phyloP scores from a whole-genome alignment of 1,140 invertebrate species.

The Drosophila watanabei region DNA sequence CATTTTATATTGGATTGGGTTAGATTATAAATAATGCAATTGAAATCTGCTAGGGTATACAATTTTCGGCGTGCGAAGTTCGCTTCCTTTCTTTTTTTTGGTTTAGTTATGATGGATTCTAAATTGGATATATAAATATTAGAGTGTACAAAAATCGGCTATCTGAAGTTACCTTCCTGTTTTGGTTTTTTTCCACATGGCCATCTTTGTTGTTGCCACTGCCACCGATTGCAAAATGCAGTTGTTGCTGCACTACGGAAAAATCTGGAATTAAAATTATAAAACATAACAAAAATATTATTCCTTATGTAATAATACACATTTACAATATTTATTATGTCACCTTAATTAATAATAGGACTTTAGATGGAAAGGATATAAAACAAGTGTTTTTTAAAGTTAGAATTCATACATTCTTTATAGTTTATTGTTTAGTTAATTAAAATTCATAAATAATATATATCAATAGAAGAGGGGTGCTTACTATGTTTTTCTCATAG shows the following conservation, averaged over 20 bases:
- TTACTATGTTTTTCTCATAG: neutral
- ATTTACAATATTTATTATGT: neutral
- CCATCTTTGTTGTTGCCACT: conserved; percentile 40
- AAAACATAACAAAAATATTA: neutral
- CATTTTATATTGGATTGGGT: too few species aligned
- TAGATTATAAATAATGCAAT: too few species aligned
- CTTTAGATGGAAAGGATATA: neutral
- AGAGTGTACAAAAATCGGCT: neutral
- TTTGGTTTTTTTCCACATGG: conserved; percentile 35
- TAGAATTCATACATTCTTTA: too few species aligned
- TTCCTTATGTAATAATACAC: neutral
- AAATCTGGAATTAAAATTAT: neutral
- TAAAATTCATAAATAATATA: too few species aligned
- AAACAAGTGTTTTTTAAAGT: too few species aligned
- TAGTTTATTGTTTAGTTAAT: too few species aligned
- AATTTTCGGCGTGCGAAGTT: too few species aligned
- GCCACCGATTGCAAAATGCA: conserved; percentile 20
- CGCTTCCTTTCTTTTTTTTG: too few species aligned
- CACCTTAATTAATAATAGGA: neutral
- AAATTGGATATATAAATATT: too few species aligned
- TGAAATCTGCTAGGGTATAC: too few species aligned
- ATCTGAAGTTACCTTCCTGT: neutral
- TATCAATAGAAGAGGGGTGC: too few species aligned
- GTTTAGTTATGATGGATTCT: too few species aligned
- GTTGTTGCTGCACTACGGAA: conserved; percentile 20